These are phyloP conservation scores for Oxyura jamaicensis DNA, from an alignment of 2,113 vertebrate species.

Conservation along the genomic window DNA sequence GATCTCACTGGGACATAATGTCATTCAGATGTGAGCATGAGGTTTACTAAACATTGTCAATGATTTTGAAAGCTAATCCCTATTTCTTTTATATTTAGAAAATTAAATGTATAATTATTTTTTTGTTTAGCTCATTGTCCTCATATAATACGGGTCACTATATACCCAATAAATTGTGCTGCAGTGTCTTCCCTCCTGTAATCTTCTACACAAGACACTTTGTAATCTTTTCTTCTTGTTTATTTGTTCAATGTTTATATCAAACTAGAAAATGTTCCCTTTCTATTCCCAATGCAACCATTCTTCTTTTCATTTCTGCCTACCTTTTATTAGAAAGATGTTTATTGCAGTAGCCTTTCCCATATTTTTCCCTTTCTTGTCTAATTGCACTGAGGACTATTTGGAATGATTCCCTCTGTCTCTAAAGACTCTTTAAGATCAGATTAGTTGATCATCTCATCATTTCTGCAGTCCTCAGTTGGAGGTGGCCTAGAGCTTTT, in stretches of 20 bases:
- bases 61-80: background rate
- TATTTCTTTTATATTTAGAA: constrained; percentile 10
- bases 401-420: background rate
- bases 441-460: constrained; percentile 3
- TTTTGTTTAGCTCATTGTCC: background rate
- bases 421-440: constrained; percentile 33
- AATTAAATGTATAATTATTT: background rate
- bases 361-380: background rate
- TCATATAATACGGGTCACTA: background rate
- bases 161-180: background rate
- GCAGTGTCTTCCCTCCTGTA: background rate
- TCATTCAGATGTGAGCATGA: constrained; percentile 30
- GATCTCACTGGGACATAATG: constrained; percentile 35
- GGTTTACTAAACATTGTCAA: background rate
- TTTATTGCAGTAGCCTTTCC: background rate
- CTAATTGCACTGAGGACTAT: background rate
- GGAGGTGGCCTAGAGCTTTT: background rate
- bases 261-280: background rate
- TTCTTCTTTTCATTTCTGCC: background rate
- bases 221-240: background rate
- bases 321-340: background rate
- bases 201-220: background rate
- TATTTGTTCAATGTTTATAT: background rate
- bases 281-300: background rate
- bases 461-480: background rate